A percentile compares a stretch with the other conserved stretches of the same genome.
These are phyloP conservation scores for Macheiramphus alcinus DNA, from an alignment of 2,113 vertebrate genomes.

Conservation along the genomic window DNA sequence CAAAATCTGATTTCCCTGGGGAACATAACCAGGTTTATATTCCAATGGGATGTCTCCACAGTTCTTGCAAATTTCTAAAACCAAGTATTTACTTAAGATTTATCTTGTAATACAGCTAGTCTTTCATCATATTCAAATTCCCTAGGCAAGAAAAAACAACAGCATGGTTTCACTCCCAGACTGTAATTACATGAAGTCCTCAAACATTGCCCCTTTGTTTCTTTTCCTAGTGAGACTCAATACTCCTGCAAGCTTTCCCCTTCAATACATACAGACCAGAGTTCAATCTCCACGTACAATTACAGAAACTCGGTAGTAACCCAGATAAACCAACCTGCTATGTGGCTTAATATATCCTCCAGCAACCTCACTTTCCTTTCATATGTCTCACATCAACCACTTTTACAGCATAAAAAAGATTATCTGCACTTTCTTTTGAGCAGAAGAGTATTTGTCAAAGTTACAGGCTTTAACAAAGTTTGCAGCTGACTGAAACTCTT, in stretches of 20 bases:
- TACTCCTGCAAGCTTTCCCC: background rate
- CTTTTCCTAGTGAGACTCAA: background rate
- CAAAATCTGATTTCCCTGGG: background rate
- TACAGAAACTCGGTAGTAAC: background rate
- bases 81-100: background rate
- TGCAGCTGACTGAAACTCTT: background rate
- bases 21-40: background rate
- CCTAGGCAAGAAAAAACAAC: background rate
- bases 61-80: background rate
- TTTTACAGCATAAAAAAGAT: background rate
- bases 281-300: background rate
- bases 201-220: background rate
- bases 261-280: background rate
- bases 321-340: background rate
- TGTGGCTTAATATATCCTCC: background rate
- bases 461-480: background rate
- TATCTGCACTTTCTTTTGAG: background rate
- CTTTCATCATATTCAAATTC: background rate
- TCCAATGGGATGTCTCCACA: background rate
- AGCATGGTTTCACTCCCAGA: background rate
- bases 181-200: background rate
- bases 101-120: background rate
- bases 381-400: background rate
- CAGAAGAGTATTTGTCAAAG: background rate
- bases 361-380: background rate